phyloP scores from a whole-genome alignment of 2,888 invertebrate genomes.

The Cyrtodaria siliqua region DNA sequence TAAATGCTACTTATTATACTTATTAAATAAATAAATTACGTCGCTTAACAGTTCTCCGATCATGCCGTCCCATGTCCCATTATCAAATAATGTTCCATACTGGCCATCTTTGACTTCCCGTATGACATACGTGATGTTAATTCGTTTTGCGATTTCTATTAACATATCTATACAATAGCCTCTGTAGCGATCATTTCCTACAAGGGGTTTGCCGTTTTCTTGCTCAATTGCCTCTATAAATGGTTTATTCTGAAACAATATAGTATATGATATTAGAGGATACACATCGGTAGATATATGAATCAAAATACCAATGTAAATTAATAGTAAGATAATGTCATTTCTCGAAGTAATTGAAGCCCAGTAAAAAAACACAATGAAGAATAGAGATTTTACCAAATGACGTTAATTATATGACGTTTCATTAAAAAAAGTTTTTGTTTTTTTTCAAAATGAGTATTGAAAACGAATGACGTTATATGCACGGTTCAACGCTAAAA shows the following conservation, averaged over 20 bases:
- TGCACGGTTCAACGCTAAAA: too few relatives aligned
- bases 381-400: too few relatives aligned
- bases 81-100: constrained; percentile 89
- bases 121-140: constrained; percentile 94
- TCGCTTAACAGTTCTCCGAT: constrained; percentile 82
- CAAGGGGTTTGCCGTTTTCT: constrained; percentile 85
- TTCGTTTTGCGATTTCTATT: constrained; percentile 91
- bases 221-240: constrained; percentile 67
- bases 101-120: constrained; percentile 93
- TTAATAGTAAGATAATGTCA: too few relatives aligned
- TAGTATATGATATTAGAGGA: not conserved
- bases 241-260: constrained; percentile 67
- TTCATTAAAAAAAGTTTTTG: too few relatives aligned
- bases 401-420: too few relatives aligned
- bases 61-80: constrained; percentile 84
- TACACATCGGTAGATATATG: too few relatives aligned
- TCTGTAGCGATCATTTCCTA: constrained; percentile 87
- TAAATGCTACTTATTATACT: too few relatives aligned
- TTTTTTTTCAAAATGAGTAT: too few relatives aligned
- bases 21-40: constrained; percentile 61
- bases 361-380: too few relatives aligned
- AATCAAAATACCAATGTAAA: too few relatives aligned
- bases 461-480: too few relatives aligned
- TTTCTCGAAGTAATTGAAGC: too few relatives aligned
- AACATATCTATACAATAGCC: constrained; percentile 97